Conservation (phyloP, 2,888 invertebrate species). For the Melipona bicolor region DNA sequence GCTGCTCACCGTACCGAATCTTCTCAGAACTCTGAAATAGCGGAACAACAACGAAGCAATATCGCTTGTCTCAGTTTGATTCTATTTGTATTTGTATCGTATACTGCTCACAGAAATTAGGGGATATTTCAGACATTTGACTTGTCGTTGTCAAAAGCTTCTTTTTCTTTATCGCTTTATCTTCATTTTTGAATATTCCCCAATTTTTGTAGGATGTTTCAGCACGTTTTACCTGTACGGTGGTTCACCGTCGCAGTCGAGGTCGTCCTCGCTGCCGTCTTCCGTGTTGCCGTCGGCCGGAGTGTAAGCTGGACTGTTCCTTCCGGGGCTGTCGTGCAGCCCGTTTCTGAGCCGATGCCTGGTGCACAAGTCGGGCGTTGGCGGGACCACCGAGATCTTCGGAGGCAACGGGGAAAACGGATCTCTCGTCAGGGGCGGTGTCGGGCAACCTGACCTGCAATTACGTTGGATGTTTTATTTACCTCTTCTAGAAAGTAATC, state of each 20-base stretch:
- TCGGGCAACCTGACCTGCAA: constrained; percentile 82
- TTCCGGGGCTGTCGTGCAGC: constrained; percentile 78
- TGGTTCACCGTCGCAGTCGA: constrained; percentile 83
- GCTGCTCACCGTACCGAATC: constrained; percentile 84
- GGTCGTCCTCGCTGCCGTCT: constrained; percentile 83
- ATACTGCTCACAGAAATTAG: too few relatives aligned
- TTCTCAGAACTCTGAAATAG: constrained; percentile 78
- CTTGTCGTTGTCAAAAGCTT: not conserved
- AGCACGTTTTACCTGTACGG: constrained; percentile 81
- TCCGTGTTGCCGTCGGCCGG: constrained; percentile 81
- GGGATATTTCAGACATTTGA: not conserved
- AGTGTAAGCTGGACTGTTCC: constrained; percentile 79
- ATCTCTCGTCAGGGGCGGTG: constrained; percentile 79
- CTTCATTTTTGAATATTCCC: too few relatives aligned
- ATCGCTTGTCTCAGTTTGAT: too few relatives aligned
- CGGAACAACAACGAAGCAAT: not conserved
- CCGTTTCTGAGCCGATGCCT: constrained; percentile 78
- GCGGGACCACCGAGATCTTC: constrained; percentile 90
- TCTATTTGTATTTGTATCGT: too few relatives aligned
- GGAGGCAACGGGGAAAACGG: constrained; percentile 86
- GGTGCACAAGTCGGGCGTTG: constrained; percentile 88
- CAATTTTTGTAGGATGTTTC: too few relatives aligned
- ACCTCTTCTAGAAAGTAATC: not conserved
- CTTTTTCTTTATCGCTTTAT: too few relatives aligned
- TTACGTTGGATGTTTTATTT: not conserved